Conservation (phyloP, 1,140 invertebrate species). For the Patella vulgata region DNA sequence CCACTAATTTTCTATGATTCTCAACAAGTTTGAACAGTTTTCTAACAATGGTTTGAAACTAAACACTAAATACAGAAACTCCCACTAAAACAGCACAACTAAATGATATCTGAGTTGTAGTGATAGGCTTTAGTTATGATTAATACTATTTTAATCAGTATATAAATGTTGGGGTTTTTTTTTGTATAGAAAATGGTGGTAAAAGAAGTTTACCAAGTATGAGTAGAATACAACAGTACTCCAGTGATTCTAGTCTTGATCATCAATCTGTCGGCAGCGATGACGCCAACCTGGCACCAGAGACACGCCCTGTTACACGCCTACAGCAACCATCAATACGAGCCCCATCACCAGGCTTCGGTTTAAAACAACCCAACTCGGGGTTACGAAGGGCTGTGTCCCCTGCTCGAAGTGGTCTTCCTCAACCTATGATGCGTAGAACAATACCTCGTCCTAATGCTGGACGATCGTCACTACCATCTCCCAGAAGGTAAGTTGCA, state of each 20-base stretch:
- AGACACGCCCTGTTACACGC: constrained; percentile 33
- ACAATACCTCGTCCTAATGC: constrained; percentile 39
- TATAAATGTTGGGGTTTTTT: too few species aligned
- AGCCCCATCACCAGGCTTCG: constrained; percentile 38
- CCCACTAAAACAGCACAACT: too few species aligned
- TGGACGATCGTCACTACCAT: constrained; percentile 34
- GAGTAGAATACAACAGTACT: constrained; percentile 13
- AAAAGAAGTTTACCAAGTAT: constrained; percentile 38
- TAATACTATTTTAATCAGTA: too few species aligned
- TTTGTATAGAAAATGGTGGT: too few species aligned
- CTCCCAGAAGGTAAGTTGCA: constrained; percentile 40
- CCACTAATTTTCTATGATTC: too few species aligned
- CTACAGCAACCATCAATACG: constrained; percentile 37
- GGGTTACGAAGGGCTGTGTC: constrained; percentile 29
- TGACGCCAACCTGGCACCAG: constrained; percentile 35
- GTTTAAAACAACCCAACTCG: constrained; percentile 31
- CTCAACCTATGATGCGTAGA: constrained; percentile 36
- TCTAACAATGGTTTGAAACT: too few species aligned
- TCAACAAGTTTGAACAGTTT: too few species aligned
- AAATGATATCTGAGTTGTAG: too few species aligned
- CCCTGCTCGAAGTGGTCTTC: constrained; percentile 44
- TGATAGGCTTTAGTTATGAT: too few species aligned
- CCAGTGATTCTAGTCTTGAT: constrained; percentile 50
- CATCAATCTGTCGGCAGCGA: constrained; percentile 43
- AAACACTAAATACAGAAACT: too few species aligned